These are phyloP conservation scores for Drosophila sordidula DNA, from an alignment of 2,888 invertebrate genomes.

Conservation along the genomic window DNA sequence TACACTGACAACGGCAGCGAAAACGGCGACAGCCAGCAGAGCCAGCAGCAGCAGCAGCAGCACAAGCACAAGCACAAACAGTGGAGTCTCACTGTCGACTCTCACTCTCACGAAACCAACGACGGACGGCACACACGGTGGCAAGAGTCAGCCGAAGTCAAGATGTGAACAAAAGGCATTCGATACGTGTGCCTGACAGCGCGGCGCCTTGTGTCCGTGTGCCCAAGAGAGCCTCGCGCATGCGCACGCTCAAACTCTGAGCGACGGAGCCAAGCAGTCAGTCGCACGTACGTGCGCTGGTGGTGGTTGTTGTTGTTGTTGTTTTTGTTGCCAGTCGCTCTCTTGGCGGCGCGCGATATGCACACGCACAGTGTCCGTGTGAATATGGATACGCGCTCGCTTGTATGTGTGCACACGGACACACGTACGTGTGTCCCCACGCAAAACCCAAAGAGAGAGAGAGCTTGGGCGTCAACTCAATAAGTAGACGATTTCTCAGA, in stretches of 20 bases:
- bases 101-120: constrained; percentile 53
- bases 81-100: constrained; percentile 64
- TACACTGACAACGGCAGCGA: constrained; percentile 83
- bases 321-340: constrained; percentile 39
- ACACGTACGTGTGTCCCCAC: constrained; percentile 35
- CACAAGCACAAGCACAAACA: constrained; percentile 49
- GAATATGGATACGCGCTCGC: constrained; percentile 31
- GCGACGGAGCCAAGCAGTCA: constrained; percentile 6
- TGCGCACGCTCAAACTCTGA: constrained; percentile 50
- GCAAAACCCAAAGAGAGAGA: constrained; percentile 28
- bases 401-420: constrained; percentile 8
- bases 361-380: constrained; percentile 75
- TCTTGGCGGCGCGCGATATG: constrained; percentile 66
- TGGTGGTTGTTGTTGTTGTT: constrained; percentile 47
- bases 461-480: constrained; percentile 15
- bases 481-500: neutral
- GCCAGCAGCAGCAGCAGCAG: constrained; percentile 22
- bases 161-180: constrained; percentile 71
- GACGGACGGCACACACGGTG: constrained; percentile 22
- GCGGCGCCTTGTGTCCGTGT: constrained; percentile 65
- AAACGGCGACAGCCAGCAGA: constrained; percentile 50
- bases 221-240: constrained; percentile 60
- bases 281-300: constrained; percentile 14
- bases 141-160: constrained; percentile 56
- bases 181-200: constrained; percentile 64